phyloP scores from a whole-genome alignment of 2,888 invertebrate species.

The Caenorhabditis panamensis region DNA sequence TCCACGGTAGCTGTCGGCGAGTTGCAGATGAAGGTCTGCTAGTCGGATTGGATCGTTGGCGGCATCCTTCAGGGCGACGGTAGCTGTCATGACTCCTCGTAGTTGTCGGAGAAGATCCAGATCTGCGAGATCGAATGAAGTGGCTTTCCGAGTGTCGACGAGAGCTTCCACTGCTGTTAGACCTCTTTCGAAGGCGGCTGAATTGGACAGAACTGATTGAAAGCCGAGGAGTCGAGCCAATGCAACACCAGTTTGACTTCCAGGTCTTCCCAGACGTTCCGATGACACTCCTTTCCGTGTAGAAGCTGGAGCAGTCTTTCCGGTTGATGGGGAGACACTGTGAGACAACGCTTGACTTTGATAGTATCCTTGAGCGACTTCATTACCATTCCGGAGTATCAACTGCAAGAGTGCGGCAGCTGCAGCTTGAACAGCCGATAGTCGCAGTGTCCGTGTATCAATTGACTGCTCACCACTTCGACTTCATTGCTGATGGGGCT shows the following conservation, averaged over 20 bases:
- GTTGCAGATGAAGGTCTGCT: slow-evolving; percentile 83
- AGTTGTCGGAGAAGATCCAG: slow-evolving; percentile 91
- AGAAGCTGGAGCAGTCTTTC: neutral
- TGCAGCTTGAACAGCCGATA: slow-evolving; percentile 77
- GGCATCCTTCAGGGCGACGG: slow-evolving; percentile 92
- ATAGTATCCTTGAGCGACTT: slow-evolving; percentile 67
- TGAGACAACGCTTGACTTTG: slow-evolving; percentile 63
- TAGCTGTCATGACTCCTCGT: slow-evolving; percentile 94
- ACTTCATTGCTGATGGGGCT: no score
- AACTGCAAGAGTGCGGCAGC: slow-evolving; percentile 79
- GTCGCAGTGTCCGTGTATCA: slow-evolving; percentile 48
- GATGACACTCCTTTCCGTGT: slow-evolving; percentile 56
- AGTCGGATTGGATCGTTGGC: slow-evolving; percentile 88
- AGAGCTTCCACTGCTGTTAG: slow-evolving; percentile 84
- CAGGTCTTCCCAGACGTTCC: slow-evolving; percentile 71
- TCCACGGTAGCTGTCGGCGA: slow-evolving; percentile 85
- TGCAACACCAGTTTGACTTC: slow-evolving; percentile 90
- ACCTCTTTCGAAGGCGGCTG: slow-evolving; percentile 94
- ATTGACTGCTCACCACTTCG: slow-evolving; percentile 29
- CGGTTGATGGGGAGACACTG: slow-evolving; percentile 54
- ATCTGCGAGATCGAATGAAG: slow-evolving; percentile 76
- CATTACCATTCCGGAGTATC: slow-evolving; percentile 77
- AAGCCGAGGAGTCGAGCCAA: slow-evolving; percentile 92
- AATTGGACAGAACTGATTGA: slow-evolving; percentile 84
- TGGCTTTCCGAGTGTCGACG: slow-evolving; percentile 64